Conservation (phyloP, 2,888 invertebrate species). For the Diplazon laetatorius region DNA sequence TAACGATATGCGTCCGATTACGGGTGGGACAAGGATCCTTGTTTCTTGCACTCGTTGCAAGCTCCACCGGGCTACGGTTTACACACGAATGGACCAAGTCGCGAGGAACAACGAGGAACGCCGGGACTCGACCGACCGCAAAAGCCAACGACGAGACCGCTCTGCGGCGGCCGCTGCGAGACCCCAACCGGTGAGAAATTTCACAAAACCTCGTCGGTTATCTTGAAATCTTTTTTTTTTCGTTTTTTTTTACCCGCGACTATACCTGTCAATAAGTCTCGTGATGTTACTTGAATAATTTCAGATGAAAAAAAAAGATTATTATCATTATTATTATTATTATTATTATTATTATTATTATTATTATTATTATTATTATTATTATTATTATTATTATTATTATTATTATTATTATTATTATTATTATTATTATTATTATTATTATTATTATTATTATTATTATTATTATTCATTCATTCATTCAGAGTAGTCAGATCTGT, state of each 20-base stretch:
- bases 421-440: too few species aligned
- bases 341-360: too few species aligned
- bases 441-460: too few species aligned
- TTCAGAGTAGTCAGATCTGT: too few species aligned
- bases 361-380: too few species aligned
- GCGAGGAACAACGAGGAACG: constrained; percentile 9
- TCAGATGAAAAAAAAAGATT: too few species aligned
- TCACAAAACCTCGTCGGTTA: constrained; percentile 56
- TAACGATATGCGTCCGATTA: constrained; percentile 71
- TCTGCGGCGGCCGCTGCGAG: constrained; percentile 26
- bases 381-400: too few species aligned
- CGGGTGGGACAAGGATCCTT: constrained; percentile 66
- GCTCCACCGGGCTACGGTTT: constrained; percentile 14
- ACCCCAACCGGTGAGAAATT: constrained; percentile 57
- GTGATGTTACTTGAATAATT: too few species aligned
- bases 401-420: too few species aligned
- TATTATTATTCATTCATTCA: too few species aligned
- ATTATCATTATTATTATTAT: too few species aligned
- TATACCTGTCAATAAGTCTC: too few species aligned
- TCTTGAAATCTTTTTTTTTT: constrained; percentile 54
- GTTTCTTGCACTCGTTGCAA: constrained; percentile 24
- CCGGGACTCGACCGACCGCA: constrained; percentile 17
- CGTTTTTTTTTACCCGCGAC: constrained; percentile 1
- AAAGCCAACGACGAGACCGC: constrained; percentile 16
- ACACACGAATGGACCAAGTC: background rate